Conservation (phyloP, 2,797 vertebrate genomes). For the Borostomias antarcticus region DNA sequence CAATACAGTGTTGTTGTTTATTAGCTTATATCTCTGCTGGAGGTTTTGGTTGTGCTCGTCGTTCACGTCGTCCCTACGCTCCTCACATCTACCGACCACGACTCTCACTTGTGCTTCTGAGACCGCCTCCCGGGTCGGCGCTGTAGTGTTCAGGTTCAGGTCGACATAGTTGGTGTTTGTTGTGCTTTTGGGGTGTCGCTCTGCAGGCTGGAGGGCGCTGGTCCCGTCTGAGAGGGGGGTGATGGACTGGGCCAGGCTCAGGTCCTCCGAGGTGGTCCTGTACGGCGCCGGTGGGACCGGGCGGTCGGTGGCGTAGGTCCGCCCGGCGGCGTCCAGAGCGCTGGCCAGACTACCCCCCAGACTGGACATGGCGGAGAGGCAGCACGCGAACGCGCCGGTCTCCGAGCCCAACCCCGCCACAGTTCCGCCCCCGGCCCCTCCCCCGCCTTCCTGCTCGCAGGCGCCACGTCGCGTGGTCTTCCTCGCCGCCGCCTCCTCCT, state of each 20-base stretch:
- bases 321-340: conserved; percentile 56
- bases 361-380: conserved; percentile 74
- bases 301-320: conserved; percentile 55
- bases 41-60: conserved; percentile 47
- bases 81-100: conserved; percentile 30
- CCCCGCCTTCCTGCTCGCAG: conserved; percentile 52
- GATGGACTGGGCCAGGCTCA: conserved; percentile 75
- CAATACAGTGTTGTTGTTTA: conserved; percentile 2
- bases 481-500: too few relatives aligned
- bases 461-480: conserved; percentile 11
- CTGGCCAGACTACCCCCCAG: conserved; percentile 65
- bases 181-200: conserved; percentile 67
- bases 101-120: conserved; percentile 73
- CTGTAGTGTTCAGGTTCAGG: conserved; percentile 67
- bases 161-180: conserved; percentile 27
- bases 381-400: conserved; percentile 74
- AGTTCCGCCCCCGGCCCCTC: conserved; percentile 46
- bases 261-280: conserved; percentile 80
- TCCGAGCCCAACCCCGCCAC: conserved; percentile 70
- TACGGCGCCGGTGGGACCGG: conserved; percentile 70
- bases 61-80: conserved; percentile 25
- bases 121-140: conserved; percentile 58
- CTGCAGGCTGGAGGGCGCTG: conserved; percentile 41
- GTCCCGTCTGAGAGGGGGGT: conserved; percentile 77
- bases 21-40: conserved; percentile 44